Evolutionary conservation across 2,888 invertebrate species (phyloP).

Genomic region (Eupelmus urozonus): DNA sequence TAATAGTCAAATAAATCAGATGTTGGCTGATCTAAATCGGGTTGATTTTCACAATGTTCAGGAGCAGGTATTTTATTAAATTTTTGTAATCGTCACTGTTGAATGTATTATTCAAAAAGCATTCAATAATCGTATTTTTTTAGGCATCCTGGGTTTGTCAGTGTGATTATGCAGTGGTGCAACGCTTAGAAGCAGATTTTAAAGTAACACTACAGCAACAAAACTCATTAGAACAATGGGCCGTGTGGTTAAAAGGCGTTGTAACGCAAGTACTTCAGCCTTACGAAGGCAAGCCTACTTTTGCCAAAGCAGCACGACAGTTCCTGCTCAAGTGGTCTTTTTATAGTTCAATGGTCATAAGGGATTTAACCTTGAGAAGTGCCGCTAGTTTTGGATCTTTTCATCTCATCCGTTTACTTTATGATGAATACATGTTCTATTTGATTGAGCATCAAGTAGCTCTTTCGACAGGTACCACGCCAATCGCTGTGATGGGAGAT

Average conservation of each 20-base stretch:
- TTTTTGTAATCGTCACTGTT: no score
- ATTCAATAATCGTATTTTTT: conserved; percentile 50
- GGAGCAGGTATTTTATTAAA: conserved; percentile 81
- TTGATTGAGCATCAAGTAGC: conserved; percentile 98
- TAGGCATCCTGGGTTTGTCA: conserved; percentile 99
- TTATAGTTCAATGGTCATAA: conserved; percentile 98
- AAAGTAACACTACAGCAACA: conserved; percentile 94
- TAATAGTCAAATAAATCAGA: conserved; percentile 95
- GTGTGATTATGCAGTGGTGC: conserved; percentile 91
- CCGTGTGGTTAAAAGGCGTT: conserved; percentile 96
- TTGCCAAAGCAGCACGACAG: conserved; percentile 91
- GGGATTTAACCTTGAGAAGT: conserved; percentile 96
- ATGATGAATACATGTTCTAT: conserved; percentile 99
- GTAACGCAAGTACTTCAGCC: conserved; percentile 93
- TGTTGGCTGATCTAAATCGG: conserved; percentile 96
- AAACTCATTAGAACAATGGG: conserved; percentile 97
- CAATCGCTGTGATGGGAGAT: conserved; percentile 94
- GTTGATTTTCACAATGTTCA: conserved; percentile 98
- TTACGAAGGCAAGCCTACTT: conserved; percentile 90
- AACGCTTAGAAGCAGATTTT: conserved; percentile 94
- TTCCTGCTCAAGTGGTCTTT: conserved; percentile 99
- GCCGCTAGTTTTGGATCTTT: conserved; percentile 99
- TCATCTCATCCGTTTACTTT: conserved; percentile 96
- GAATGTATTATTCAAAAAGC: conserved; percentile 67
- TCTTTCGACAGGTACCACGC: conserved; percentile 91